Conservation (phyloP, 2,797 vertebrate genomes). For the Buphagus erythrorhynchus region DNA sequence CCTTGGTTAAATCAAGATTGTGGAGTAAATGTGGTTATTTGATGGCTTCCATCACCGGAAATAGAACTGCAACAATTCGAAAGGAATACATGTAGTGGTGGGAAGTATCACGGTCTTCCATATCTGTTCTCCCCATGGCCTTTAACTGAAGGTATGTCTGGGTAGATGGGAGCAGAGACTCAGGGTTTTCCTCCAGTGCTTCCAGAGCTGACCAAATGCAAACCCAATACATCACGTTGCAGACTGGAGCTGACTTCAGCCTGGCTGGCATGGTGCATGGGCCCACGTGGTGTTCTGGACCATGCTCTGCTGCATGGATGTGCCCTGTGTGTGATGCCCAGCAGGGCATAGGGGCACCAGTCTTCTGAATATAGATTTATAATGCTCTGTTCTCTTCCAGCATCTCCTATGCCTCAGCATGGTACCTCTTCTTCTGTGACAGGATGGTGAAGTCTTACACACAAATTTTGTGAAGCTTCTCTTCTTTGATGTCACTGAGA, state of each 20-base stretch:
- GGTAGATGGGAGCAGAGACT: background rate
- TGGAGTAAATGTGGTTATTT: background rate
- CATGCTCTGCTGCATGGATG: accelerated
- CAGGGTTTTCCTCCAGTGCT: background rate
- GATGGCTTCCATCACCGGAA: background rate
- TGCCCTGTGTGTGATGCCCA: background rate
- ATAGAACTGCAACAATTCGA: background rate
- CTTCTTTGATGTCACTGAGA: background rate
- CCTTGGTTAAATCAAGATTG: background rate
- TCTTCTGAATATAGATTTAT: background rate
- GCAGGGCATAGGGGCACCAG: background rate
- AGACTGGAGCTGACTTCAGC: background rate
- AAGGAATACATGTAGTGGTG: accelerated
- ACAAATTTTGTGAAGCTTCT: background rate
- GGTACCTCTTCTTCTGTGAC: background rate
- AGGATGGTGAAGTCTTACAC: background rate
- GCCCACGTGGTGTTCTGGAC: background rate
- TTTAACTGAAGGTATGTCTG: background rate
- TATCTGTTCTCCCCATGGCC: background rate
- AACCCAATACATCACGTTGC: background rate
- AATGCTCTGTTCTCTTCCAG: background rate
- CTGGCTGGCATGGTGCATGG: accelerated
- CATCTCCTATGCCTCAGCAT: background rate
- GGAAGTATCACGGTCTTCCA: background rate
- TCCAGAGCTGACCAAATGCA: background rate